Conservation (phyloP, 2,888 invertebrate genomes). For the Xanthorhoe designata region DNA sequence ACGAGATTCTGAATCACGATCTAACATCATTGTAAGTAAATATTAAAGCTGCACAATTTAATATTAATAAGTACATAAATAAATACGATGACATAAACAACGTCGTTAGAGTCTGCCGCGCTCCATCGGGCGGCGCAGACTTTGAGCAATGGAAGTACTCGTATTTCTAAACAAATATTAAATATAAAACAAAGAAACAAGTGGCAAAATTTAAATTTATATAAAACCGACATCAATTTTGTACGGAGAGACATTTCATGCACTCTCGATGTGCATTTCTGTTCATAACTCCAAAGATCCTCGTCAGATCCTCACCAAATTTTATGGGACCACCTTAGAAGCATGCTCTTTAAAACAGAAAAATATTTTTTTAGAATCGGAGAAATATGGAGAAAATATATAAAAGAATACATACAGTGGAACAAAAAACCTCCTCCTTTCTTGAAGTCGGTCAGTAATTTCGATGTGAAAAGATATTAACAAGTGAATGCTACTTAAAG, state of each 20-base stretch:
- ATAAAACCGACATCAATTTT: no score
- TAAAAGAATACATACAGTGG: no score
- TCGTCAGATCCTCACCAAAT: no score
- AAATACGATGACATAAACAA: constrained; percentile 78
- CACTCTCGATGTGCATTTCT: no score
- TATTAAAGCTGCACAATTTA: constrained; percentile 85
- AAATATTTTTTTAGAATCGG: no score
- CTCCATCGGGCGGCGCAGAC: constrained; percentile 62
- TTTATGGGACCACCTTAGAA: no score
- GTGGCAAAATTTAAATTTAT: no score
- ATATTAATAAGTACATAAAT: constrained; percentile 81
- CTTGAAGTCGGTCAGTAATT: constrained; percentile 40
- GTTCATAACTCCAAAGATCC: no score
- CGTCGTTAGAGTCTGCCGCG: constrained; percentile 71
- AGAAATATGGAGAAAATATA: no score
- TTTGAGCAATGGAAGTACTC: constrained; percentile 76
- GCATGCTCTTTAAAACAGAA: no score
- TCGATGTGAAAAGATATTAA: constrained; percentile 75
- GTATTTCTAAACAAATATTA: constrained; percentile 60
- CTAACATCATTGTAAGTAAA: constrained; percentile 85
- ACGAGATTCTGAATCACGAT: constrained; percentile 86
- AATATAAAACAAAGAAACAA: constrained; percentile 58
- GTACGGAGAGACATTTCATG: no score
- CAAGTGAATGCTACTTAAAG: constrained; percentile 69
- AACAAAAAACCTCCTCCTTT: no score